phyloP scores from a whole-genome alignment of 1,140 invertebrate genomes.

The Listronotus bonariensis region DNA sequence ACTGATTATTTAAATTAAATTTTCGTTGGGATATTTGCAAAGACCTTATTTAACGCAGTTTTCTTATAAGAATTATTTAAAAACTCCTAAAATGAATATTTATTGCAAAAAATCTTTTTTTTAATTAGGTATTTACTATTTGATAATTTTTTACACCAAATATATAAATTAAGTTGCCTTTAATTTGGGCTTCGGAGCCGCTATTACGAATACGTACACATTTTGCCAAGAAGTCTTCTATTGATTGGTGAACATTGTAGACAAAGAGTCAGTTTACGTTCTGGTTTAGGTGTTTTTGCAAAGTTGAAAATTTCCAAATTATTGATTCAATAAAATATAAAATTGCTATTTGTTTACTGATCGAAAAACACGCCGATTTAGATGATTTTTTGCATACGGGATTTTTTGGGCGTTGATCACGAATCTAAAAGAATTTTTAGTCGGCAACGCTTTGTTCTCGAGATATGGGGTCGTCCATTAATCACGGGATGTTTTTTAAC shows the following conservation, averaged over 20 bases:
- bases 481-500: no score
- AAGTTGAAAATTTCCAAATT: no score
- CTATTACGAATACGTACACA: constrained; percentile 49
- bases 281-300: no score
- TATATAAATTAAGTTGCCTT: constrained; percentile 23
- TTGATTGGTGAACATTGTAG: constrained; percentile 31
- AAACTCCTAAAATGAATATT: constrained; percentile 31
- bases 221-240: constrained; percentile 45
- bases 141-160: constrained; percentile 22
- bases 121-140: background rate
- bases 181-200: constrained; percentile 38
- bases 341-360: no score
- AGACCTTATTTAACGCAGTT: background rate
- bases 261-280: no score
- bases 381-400: no score
- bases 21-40: constrained; percentile 10
- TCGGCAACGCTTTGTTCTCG: no score
- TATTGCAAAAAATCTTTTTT: constrained; percentile 29
- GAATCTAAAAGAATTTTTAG: no score
- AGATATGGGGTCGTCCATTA: no score
- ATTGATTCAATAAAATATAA: no score
- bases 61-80: background rate
- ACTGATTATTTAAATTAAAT: constrained; percentile 22
- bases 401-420: no score
- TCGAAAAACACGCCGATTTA: no score